Percentiles rank a stretch among this genome's conserved stretches.
These are phyloP conservation scores for Periplaneta americana DNA, from an alignment of 1,140 invertebrate genomes.

Conservation along the genomic window DNA sequence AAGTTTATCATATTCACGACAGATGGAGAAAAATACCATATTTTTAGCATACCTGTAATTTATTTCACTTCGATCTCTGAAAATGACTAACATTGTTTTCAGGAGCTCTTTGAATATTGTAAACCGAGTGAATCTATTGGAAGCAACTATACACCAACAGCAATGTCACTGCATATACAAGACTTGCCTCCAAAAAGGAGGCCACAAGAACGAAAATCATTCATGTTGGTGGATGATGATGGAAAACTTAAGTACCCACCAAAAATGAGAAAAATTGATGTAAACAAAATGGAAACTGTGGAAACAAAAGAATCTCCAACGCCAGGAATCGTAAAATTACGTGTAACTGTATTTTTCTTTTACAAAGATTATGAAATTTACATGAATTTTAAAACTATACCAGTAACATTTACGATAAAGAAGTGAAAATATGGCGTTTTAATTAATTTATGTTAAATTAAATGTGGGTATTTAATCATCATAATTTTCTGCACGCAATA, in stretches of 20 bases:
- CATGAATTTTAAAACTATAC: not conserved
- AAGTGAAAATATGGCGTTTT: not conserved
- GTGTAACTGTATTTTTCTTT: not conserved
- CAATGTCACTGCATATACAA: conserved; percentile 43
- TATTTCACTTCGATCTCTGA: no score
- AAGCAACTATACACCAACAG: conserved; percentile 49
- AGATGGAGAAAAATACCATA: no score
- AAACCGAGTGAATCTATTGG: conserved; percentile 61
- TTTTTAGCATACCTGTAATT: no score
- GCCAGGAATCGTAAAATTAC: conserved; percentile 17
- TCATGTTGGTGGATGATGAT: conserved; percentile 33
- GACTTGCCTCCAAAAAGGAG: conserved; percentile 36
- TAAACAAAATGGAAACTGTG: not conserved
- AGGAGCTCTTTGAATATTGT: conserved; percentile 45
- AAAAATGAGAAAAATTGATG: conserved; percentile 29
- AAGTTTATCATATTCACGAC: no score
- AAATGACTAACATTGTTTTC: no score
- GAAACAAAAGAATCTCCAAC: conserved; percentile 10
- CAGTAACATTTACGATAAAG: not conserved
- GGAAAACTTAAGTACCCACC: conserved; percentile 43
- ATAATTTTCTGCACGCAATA: no score
- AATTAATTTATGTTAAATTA: not conserved
- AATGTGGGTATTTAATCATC: not conserved
- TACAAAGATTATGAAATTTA: not conserved
- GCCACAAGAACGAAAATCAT: conserved; percentile 22